Evolutionary conservation across 2,888 invertebrate species (phyloP).

Genomic region (Sesia apiformis): DNA sequence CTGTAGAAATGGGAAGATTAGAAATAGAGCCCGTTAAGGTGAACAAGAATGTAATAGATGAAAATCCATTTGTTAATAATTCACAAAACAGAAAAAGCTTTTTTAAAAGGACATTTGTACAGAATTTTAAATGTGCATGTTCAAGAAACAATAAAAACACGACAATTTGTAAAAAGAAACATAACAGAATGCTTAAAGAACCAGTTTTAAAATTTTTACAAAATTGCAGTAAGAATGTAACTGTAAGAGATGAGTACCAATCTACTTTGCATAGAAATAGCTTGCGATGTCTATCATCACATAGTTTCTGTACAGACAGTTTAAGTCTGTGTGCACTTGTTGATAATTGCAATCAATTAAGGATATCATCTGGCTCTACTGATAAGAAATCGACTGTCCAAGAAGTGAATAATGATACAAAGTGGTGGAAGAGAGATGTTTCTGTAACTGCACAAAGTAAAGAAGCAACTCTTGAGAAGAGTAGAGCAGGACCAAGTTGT

Average conservation of each 20-base stretch:
- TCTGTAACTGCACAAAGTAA: slow-evolving; percentile 22
- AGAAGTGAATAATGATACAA: slow-evolving; percentile 25
- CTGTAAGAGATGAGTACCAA: not conserved
- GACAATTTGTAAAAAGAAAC: slow-evolving; percentile 50
- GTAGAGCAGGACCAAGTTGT: slow-evolving; percentile 70
- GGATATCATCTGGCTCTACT: slow-evolving; percentile 40
- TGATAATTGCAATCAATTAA: slow-evolving; percentile 58
- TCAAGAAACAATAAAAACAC: slow-evolving; percentile 26
- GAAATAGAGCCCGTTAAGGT: slow-evolving; percentile 68
- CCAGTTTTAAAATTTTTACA: slow-evolving; percentile 71
- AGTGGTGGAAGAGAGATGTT: slow-evolving; percentile 47
- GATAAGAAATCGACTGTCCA: slow-evolving; percentile 1
- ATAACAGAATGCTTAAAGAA: slow-evolving; percentile 68
- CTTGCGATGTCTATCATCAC: not conserved
- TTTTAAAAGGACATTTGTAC: slow-evolving; percentile 17
- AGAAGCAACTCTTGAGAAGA: slow-evolving; percentile 31
- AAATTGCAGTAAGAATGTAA: slow-evolving; percentile 19
- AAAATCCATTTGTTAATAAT: slow-evolving; percentile 41
- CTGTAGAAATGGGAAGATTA: slow-evolving; percentile 69
- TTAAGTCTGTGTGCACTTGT: slow-evolving; percentile 54
- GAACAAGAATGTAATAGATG: slow-evolving; percentile 29
- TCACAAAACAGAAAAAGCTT: slow-evolving; percentile 17
- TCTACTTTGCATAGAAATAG: slow-evolving; percentile 11
- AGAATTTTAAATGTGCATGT: slow-evolving; percentile 42
- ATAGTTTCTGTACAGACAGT: slow-evolving; percentile 27